Evolutionary conservation across 2,113 vertebrate species (phyloP), one percentile per base, ranked within the genome.

Genomic region (Leucosticte australis): DNA sequence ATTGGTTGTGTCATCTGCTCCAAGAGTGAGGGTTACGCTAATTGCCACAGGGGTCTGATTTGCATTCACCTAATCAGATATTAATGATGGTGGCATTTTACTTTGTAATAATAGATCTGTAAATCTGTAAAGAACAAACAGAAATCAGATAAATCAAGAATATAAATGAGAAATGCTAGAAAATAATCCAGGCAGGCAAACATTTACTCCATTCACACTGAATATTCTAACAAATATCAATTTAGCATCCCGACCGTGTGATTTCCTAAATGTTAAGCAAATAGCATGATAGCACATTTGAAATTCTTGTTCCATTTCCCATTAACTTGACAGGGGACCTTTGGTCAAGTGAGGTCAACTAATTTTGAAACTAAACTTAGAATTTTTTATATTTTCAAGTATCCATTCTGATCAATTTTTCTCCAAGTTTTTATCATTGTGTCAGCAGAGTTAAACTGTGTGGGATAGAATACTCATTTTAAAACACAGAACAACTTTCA

Each of bases 251-350:
- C 1, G 1, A 35, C 14, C 50, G 13, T 79, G 31, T 35, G n/a
- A 78, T 87, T 82, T 70, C 50, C 55, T 62, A 78, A 90, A 93
- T 50, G 47, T 77, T 89, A 91, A 76, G 69, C 57, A 92, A 90
- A 92, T 39, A 83, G 44, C 82, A 81, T 2, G 3, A 64, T 4
- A 83, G 24, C 7, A 50, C n/a, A 56, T n/a, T 89, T 67, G 7
- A 82, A 87, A 92, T 53, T 89, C 37, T 81, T 70, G 7, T 6
- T 79, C 49, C 11, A 22, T 75, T 89, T 91, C 62, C 46, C 37
- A 71, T 65, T 59, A 85, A 62, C 21, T 84, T 63, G 39, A 65
- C 15, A 87, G 69, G 35, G 20, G 41, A 23, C 33, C 57, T 95
- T 92, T 87, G 44, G 53, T 85, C 70, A 91, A 65, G 50, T 81